These are phyloP conservation scores for Acomys russatus DNA, from an alignment of 2,797 vertebrate genomes.

Conservation along the genomic window DNA sequence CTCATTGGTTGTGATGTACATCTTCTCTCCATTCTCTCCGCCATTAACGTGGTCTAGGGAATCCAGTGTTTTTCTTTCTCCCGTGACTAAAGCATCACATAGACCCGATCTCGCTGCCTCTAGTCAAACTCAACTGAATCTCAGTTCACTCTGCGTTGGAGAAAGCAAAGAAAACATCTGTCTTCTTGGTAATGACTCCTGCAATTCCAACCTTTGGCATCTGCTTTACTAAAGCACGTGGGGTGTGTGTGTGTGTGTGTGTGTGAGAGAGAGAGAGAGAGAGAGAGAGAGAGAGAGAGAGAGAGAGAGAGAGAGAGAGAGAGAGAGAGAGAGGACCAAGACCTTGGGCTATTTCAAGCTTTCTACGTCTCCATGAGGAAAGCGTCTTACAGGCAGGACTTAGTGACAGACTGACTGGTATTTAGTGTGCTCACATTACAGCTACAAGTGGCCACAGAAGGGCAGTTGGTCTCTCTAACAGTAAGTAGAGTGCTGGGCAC, in stretches of 20 bases:
- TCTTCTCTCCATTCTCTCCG: not conserved
- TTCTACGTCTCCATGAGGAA: not conserved
- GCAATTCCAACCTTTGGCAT: not conserved
- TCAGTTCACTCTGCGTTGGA: not conserved
- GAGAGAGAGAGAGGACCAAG: not conserved
- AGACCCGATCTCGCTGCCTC: not conserved
- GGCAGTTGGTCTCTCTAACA: not conserved
- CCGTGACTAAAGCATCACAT: not conserved
- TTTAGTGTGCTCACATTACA: not conserved
- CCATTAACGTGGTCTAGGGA: not conserved
- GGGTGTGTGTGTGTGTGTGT: not conserved
- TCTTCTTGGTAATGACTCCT: not conserved
- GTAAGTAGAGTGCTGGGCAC: not conserved
- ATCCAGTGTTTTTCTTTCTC: not conserved
- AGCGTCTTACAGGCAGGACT: not conserved
- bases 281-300: not conserved
- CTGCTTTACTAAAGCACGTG: not conserved
- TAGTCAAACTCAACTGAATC: not conserved
- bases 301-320: not conserved
- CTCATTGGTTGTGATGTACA: not conserved
- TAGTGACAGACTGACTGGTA: too few species aligned
- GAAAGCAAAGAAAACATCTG: not conserved
- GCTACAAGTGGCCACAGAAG: accelerated
- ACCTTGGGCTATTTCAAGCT: not conserved
- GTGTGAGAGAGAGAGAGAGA: not conserved